phyloP scores from a whole-genome alignment of 2,113 vertebrate species.

The Dinomys branickii region DNA sequence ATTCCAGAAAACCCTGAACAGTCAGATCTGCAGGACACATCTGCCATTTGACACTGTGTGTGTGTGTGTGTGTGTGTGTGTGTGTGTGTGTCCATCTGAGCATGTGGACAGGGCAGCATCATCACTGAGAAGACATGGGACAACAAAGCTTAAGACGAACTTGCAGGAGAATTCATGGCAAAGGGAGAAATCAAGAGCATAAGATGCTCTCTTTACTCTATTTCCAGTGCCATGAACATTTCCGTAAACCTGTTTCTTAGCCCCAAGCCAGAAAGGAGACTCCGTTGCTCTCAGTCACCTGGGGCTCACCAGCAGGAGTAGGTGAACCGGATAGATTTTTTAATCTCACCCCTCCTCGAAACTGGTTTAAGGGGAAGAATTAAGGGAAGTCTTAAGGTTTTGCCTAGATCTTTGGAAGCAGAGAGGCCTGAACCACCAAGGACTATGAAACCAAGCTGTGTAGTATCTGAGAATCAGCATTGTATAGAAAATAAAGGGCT shows the following conservation, averaged over 20 bases:
- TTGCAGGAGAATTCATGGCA: not conserved
- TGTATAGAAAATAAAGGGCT: not conserved
- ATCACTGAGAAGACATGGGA: not conserved
- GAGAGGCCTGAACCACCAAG: not conserved
- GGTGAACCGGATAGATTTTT: not conserved
- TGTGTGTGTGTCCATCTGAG: not conserved
- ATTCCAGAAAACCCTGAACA: not conserved
- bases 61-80: no score
- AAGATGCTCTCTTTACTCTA: not conserved
- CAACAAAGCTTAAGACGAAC: not conserved
- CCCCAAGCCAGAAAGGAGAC: not conserved
- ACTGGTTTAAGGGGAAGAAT: not conserved
- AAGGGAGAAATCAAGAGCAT: not conserved
- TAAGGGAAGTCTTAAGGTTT: constrained; percentile 6
- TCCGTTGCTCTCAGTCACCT: not conserved
- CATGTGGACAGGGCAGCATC: not conserved
- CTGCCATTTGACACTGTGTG: not conserved
- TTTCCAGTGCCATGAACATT: not conserved
- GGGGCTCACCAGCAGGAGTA: not conserved
- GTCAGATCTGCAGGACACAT: not conserved
- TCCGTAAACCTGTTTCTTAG: constrained; percentile 13
- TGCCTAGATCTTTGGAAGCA: not conserved
- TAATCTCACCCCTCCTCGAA: not conserved
- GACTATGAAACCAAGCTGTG: not conserved
- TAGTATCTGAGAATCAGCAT: constrained; percentile 7